Evolutionary conservation across 2,888 invertebrate species (phyloP), one percentile per base, ranked within the genome.

Genomic region (Papilio gigon): DNA sequence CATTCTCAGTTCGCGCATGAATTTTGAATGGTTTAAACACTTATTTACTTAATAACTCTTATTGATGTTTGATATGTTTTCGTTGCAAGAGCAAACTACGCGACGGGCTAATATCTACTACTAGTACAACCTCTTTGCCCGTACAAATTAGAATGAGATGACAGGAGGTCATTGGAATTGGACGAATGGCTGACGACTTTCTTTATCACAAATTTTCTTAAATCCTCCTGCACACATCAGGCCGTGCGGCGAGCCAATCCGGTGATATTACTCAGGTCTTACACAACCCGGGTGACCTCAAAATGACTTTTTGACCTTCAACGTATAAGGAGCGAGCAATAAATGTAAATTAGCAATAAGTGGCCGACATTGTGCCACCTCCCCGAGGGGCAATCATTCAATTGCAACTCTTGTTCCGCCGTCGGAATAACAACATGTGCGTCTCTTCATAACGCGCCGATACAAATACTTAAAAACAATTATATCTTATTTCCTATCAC

Each of bases 331-430:
- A 20, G 61, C 30, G 30, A 17, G 42, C 63, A 63, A 59, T 63
- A 35, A 37, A 58, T 33, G 42, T 42, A 14, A 67, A 68, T 63
- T 58, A 58, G 47, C 68, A 37, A 63, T 35, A 22, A 44, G 20
- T 50, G 62, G 53, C 42, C 30, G 40, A 37, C 62, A 44, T 63
- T 63, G 62, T 63, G 33, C 35, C 65, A 33, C 22, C 62, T 40
- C 40, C 27, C 22, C 27, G 22, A 30, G 47, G 44, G 27, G 56
- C 58, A 63, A 68, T 68, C 68, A 68, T 68, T 37, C 68, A 58
- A 63, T 68, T 68, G 63, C 33, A 27, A 27, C 63, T 58, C 58
- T 56, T 44, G 14, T 22, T 56, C 33, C 22, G 25, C 17, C n/a
- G 9, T 53, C 40, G n/a, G 42, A 53, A 60, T 60, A 40, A 33